Conservation (phyloP, 2,113 vertebrate genomes). For the Saccopteryx bilineata region DNA sequence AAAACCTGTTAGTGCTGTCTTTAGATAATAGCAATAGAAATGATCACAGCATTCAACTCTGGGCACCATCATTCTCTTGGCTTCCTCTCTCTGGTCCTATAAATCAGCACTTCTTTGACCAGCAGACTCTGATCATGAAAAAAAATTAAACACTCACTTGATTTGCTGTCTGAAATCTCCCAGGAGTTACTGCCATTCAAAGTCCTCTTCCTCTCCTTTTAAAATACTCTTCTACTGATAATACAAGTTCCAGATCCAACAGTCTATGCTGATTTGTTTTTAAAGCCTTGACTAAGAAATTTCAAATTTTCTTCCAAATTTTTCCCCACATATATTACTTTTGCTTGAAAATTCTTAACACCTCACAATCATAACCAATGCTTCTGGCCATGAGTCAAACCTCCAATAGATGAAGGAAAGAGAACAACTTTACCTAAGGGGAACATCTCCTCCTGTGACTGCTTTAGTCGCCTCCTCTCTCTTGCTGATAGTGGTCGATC, state of each 20-base stretch:
- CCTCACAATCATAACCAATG: neutral
- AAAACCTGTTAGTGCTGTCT: neutral
- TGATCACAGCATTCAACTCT: neutral
- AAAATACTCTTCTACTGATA: neutral
- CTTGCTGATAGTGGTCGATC: slow-evolving; percentile 95
- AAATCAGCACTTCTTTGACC: neutral
- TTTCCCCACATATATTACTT: slow-evolving; percentile 33
- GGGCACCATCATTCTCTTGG: neutral
- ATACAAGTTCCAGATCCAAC: slow-evolving; percentile 5
- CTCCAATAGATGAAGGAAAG: slow-evolving; percentile 9
- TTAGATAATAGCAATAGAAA: slow-evolving; percentile 9
- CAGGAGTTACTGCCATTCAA: neutral
- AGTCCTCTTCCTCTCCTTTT: slow-evolving; percentile 34
- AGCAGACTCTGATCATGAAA: neutral
- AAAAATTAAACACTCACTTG: slow-evolving; percentile 9
- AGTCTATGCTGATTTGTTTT: slow-evolving; percentile 7
- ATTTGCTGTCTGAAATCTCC: slow-evolving; percentile 52
- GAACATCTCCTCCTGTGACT: slow-evolving; percentile 90
- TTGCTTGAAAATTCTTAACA: slow-evolving; percentile 1
- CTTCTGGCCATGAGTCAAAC: neutral
- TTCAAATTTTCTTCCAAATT: slow-evolving; percentile 40
- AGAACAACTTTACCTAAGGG: slow-evolving; percentile 88
- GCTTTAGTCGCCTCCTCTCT: slow-evolving; percentile 96
- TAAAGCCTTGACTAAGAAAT: slow-evolving; percentile 33
- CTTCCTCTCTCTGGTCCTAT: neutral